Evolutionary conservation across 2,888 invertebrate species (phyloP).

Genomic region (Pammene aurita): DNA sequence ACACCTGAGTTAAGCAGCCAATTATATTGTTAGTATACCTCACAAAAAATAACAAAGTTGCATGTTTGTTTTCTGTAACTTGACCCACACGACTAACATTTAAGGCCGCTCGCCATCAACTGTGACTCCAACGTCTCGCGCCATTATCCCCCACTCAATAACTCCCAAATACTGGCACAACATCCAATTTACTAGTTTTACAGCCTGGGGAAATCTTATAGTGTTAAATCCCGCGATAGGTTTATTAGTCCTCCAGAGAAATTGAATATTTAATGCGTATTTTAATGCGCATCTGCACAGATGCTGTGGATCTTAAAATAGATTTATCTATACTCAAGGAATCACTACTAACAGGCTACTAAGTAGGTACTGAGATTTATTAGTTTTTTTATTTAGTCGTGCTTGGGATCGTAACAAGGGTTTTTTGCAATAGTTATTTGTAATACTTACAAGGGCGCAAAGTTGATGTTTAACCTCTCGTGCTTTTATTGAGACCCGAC

Average conservation of each 20-base stretch:
- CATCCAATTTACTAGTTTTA: constrained; percentile 40
- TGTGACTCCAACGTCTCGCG: constrained; percentile 45
- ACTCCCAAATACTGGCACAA: constrained; percentile 36
- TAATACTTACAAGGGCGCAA: too few relatives aligned
- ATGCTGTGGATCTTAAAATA: background rate
- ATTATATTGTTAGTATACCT: too few relatives aligned
- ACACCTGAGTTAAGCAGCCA: too few relatives aligned
- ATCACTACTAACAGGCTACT: too few relatives aligned
- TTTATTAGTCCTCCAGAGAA: constrained; percentile 6
- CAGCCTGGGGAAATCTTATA: constrained; percentile 36
- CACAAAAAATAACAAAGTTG: background rate
- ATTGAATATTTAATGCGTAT: constrained; percentile 10
- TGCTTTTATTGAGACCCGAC: too few relatives aligned
- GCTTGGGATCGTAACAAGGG: too few relatives aligned
- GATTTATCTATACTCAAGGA: background rate
- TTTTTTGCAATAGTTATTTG: too few relatives aligned
- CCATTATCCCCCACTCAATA: constrained; percentile 46
- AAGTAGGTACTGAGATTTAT: too few relatives aligned
- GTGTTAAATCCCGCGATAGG: constrained; percentile 12
- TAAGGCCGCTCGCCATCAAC: constrained; percentile 1
- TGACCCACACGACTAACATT: background rate
- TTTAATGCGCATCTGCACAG: too few relatives aligned
- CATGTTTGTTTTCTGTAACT: background rate
- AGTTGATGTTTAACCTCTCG: too few relatives aligned
- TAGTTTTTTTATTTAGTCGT: too few relatives aligned